Evolutionary conservation across 2,113 vertebrate species (phyloP).

Genomic region (Pygoscelis adeliae): DNA sequence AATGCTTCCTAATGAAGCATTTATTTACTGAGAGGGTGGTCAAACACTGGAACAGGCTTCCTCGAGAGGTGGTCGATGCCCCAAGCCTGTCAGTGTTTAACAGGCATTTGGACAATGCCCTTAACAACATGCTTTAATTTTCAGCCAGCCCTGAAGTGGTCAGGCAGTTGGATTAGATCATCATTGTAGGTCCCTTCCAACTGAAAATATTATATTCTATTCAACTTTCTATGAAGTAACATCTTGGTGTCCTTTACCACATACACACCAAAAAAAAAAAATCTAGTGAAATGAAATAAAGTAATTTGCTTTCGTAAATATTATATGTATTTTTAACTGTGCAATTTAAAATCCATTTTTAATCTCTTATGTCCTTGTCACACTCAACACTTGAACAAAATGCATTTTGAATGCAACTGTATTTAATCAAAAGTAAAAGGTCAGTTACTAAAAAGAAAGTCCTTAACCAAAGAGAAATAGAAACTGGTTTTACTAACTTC

Average conservation of each 20-base stretch:
- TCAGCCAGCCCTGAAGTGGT: neutral
- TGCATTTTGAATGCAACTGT: neutral
- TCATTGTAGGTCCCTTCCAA: neutral
- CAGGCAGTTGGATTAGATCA: neutral
- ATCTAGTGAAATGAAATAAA: neutral
- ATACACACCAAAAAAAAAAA: neutral
- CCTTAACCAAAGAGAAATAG: neutral
- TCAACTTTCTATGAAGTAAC: neutral
- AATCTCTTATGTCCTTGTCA: neutral
- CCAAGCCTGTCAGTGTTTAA: neutral
- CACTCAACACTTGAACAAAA: neutral
- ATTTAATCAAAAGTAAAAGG: conserved; percentile 1
- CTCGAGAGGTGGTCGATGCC: neutral
- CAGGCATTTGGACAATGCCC: neutral
- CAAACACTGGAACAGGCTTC: neutral
- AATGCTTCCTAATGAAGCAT: neutral
- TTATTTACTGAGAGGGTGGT: neutral
- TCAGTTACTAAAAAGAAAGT: conserved; percentile 2
- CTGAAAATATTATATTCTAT: neutral
- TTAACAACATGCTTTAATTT: neutral
- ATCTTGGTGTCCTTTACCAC: neutral
- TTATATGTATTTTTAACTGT: neutral
- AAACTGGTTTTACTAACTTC: conserved; percentile 19
- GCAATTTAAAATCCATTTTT: neutral
- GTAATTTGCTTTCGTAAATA: neutral